Percentiles rank a stretch among this genome's conserved stretches.
Evolutionary conservation across 2,797 vertebrate species (phyloP).

Genomic region (Triplophysa yarkandensis): DNA sequence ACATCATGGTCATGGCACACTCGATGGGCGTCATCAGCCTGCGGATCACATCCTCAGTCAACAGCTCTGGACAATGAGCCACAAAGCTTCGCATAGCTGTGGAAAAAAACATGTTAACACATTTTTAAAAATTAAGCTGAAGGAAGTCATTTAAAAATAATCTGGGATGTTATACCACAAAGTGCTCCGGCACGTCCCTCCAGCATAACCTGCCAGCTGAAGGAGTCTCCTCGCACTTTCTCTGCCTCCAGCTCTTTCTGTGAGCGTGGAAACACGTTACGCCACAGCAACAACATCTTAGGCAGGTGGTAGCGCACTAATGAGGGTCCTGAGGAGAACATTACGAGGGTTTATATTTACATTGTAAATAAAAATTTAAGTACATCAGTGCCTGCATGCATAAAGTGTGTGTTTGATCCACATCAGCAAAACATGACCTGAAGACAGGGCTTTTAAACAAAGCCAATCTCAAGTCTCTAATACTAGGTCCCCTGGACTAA

Average conservation of each 20-base stretch:
- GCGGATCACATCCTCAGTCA: conserved; percentile 97
- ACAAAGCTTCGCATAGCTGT: conserved; percentile 98
- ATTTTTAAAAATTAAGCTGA: background rate
- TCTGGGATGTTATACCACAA: conserved; percentile 81
- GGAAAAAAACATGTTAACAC: conserved; percentile 27
- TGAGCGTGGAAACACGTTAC: conserved; percentile 97
- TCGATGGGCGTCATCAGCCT: conserved; percentile 98
- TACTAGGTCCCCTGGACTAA: no score
- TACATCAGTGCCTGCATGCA: no score
- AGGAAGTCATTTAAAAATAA: background rate
- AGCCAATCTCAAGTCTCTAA: no score
- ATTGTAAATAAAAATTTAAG: background rate
- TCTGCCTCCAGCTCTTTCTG: conserved; percentile 97
- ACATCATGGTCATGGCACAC: conserved; percentile 99
- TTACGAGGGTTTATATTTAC: background rate
- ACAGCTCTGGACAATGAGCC: conserved; percentile 95
- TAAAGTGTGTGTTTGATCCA: no score
- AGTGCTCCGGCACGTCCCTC: conserved; percentile 96
- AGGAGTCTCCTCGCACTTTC: conserved; percentile 94
- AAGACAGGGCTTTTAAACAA: no score
- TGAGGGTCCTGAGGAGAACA: conserved; percentile 81
- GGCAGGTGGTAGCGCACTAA: conserved; percentile 96
- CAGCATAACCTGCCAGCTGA: conserved; percentile 98
- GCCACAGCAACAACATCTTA: conserved; percentile 96
- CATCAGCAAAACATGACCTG: no score